A percentile compares a stretch with the other conserved stretches of the same genome.
phyloP scores from a whole-genome alignment of 2,113 vertebrate species.

The Entelurus aequoreus region DNA sequence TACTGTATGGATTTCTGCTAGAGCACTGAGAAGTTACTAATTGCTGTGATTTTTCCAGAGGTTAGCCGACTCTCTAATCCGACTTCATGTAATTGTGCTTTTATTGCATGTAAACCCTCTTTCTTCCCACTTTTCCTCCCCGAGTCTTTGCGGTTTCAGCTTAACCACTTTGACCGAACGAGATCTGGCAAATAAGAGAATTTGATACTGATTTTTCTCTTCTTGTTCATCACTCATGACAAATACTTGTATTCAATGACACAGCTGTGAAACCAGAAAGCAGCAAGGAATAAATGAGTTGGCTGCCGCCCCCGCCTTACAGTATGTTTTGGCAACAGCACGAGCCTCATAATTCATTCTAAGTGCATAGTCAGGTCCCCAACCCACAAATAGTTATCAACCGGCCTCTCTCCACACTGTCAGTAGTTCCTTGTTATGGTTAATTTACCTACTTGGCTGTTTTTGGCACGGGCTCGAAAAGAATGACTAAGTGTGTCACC shows the following conservation, averaged over 20 bases:
- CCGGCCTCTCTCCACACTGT: slow-evolving; percentile 6
- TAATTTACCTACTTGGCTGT: slow-evolving; percentile 17
- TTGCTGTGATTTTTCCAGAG: slow-evolving; percentile 49
- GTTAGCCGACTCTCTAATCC: background rate
- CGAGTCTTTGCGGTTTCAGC: slow-evolving; percentile 1
- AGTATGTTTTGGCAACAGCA: slow-evolving; percentile 40
- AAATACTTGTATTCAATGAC: slow-evolving; percentile 16
- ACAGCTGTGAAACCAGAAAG: slow-evolving; percentile 15
- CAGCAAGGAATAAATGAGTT: slow-evolving; percentile 17
- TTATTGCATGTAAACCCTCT: background rate
- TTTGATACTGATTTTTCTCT: background rate
- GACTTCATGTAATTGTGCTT: slow-evolving; percentile 4
- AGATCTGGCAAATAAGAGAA: slow-evolving; percentile 6
- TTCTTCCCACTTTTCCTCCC: slow-evolving; percentile 13
- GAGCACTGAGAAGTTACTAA: slow-evolving; percentile 38
- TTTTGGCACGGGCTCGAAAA: slow-evolving; percentile 12
- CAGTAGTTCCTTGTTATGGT: background rate
- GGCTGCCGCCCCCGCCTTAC: background rate
- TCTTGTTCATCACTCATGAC: slow-evolving; percentile 1
- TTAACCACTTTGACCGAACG: slow-evolving; percentile 22
- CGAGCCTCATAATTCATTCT: slow-evolving; percentile 25
- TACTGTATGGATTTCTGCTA: slow-evolving; percentile 17
- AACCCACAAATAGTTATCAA: slow-evolving; percentile 35
- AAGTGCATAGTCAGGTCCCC: slow-evolving; percentile 22
- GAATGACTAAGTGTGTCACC: slow-evolving; percentile 9